Percentiles rank a stretch among this genome's conserved stretches.
phyloP scores from a whole-genome alignment of 30 jellyfish, hydroid and myxozoan species.

The Chrysaora quinquecirrha region DNA sequence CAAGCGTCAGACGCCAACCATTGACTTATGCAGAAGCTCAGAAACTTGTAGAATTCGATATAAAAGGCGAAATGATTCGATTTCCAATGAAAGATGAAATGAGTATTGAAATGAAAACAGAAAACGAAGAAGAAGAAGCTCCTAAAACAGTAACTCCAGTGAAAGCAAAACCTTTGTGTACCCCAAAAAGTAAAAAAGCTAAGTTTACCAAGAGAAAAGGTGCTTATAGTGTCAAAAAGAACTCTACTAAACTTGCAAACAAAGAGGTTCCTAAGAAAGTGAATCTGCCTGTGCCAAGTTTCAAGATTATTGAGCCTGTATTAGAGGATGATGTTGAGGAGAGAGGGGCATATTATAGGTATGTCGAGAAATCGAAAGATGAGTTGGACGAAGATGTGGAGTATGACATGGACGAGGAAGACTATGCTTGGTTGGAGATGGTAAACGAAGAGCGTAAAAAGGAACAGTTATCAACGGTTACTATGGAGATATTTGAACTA shows the following conservation, averaged over 20 bases:
- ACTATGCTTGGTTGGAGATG: constrained; percentile 89
- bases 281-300: constrained; percentile 63
- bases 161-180: constrained; percentile 54
- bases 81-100: constrained; percentile 77
- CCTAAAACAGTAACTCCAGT: constrained; percentile 34
- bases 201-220: constrained; percentile 75
- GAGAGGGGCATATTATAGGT: constrained; percentile 90
- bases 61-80: constrained; percentile 83
- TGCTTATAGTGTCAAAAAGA: constrained; percentile 44
- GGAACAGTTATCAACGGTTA: constrained; percentile 66
- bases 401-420: constrained; percentile 99
- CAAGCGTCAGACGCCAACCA: constrained; percentile 87
- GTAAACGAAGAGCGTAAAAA: constrained; percentile 85
- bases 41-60: constrained; percentile 94
- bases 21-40: constrained; percentile 98
- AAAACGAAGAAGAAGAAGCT: constrained; percentile 59
- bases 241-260: constrained; percentile 31
- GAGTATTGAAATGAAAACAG: constrained; percentile 63
- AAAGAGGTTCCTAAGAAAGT: constrained; percentile 66
- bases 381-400: constrained; percentile 97
- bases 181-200: constrained; percentile 60
- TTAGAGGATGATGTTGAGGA: constrained; percentile 63
- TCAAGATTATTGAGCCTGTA: constrained; percentile 52
- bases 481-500: constrained; percentile 89
- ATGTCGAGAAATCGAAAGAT: constrained; percentile 86